Evolutionary conservation across 2,797 vertebrate species (phyloP), one percentile per base, ranked within the genome.

Genomic region (Leptodactylus fallax): DNA sequence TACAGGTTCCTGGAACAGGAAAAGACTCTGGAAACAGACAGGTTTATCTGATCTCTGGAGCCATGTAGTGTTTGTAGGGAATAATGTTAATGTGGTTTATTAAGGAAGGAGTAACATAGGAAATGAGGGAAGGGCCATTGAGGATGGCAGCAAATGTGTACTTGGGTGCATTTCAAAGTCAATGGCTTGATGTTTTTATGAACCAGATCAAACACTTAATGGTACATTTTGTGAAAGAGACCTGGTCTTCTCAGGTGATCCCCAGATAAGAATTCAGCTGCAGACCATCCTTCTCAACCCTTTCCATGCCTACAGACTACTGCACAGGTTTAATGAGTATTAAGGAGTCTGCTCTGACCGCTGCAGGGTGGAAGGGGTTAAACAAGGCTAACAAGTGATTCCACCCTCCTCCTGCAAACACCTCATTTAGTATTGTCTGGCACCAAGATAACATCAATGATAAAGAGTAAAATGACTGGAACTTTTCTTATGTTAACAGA

Each of bases 121-220:
- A 91, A 91, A 83, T 81, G 0, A 61, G 53, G 17, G 11, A 3
- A 55, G 17, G 83, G 0, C 0, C 14, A 91, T 83, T 51, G 79
- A 87, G 86, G 72, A n/a, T 82, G 17, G 61, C 58, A 14, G 56
- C 69, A 90, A 6, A 3, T 36, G 53, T 61, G 71, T 81, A 16
- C 23, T n/a, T 53, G 25, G 78, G 53, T 89, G 90, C 91, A 93
- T 93, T 93, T 93, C 92, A 93, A 93, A 94, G 92, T 83, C 85
- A 91, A 85, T 61, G 83, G 56, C 91, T 85, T 91, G 86, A 90
- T 90, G 89, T 89, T 92, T 91, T 90, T 90, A 92, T 90, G 87
- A 90, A 90, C 86, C 0, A 91, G 92, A 93, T 93, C 92, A 94
- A 94, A 94, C 92, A 81, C 47, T 5, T 85, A 47, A 82, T 90